phyloP scores from a whole-genome alignment of 2,113 vertebrate genomes.

The Hucho hucho region DNA sequence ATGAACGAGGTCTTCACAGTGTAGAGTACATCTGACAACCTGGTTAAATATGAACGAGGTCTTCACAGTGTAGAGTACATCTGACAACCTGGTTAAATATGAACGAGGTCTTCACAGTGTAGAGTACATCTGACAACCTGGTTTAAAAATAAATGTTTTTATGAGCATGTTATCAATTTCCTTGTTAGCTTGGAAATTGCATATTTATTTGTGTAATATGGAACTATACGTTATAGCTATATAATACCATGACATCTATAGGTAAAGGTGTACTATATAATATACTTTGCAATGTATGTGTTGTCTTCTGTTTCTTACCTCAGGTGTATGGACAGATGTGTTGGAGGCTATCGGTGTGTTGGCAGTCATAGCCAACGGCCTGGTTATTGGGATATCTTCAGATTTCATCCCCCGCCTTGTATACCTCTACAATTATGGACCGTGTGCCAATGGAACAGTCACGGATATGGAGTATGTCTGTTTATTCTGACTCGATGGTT shows the following conservation, averaged over 20 bases:
- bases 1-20: too few relatives aligned
- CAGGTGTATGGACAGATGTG: conserved; percentile 87
- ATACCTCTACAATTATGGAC: conserved; percentile 85
- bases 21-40: too few relatives aligned
- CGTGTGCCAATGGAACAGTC: conserved; percentile 57
- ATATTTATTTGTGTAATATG: not conserved
- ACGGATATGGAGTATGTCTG: conserved; percentile 73
- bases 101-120: too few relatives aligned
- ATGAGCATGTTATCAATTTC: not conserved
- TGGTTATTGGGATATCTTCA: conserved; percentile 89
- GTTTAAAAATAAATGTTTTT: too few relatives aligned
- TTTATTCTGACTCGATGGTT: not conserved
- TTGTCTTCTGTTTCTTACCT: not conserved
- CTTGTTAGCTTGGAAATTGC: not conserved
- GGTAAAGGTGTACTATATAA: not conserved
- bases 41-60: too few relatives aligned
- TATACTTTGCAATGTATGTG: not conserved
- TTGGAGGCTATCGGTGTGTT: conserved; percentile 85
- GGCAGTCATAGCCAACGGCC: conserved; percentile 89
- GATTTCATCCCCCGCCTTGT: conserved; percentile 89
- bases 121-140: too few relatives aligned
- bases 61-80: too few relatives aligned
- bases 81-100: too few relatives aligned
- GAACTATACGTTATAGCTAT: not conserved
- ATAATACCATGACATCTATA: not conserved